Evolutionary conservation across 30 jellyfish, hydroid and myxozoan genomes (phyloP).

Genomic region (Pelagia noctiluca): DNA sequence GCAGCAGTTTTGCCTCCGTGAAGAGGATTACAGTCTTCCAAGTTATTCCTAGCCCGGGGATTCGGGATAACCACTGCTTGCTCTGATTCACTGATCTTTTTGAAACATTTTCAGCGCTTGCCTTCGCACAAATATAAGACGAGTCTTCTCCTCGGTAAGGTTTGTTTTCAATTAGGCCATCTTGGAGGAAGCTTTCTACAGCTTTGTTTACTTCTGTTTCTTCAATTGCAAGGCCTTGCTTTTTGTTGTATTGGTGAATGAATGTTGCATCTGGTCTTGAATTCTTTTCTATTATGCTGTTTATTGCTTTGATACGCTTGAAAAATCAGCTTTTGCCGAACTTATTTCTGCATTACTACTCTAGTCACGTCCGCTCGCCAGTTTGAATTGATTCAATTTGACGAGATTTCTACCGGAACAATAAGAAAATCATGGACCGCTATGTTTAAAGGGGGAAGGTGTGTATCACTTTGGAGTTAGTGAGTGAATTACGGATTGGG

Average conservation of each 20-base stretch:
- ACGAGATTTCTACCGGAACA: too few relatives aligned
- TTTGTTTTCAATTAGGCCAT: conserved; percentile 44
- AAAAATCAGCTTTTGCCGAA: conserved; percentile 29
- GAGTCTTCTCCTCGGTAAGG: conserved; percentile 46
- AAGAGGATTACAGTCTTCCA: conserved; percentile 3
- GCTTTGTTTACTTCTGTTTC: conserved; percentile 39
- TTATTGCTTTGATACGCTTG: conserved; percentile 56
- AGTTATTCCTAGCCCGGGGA: conserved; percentile 22
- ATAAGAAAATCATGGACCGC: too few relatives aligned
- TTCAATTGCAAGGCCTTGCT: conserved; percentile 54
- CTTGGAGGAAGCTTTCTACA: conserved; percentile 25
- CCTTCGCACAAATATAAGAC: conserved; percentile 38
- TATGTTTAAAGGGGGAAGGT: too few relatives aligned
- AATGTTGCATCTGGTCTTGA: conserved; percentile 45
- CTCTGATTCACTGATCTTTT: conserved; percentile 38
- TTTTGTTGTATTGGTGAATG: conserved; percentile 37
- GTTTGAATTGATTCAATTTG: too few relatives aligned
- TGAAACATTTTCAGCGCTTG: conserved; percentile 26
- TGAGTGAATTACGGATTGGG: too few relatives aligned
- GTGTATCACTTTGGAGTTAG: too few relatives aligned
- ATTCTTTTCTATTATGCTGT: conserved; percentile 4
- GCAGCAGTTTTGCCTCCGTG: conserved; percentile 26
- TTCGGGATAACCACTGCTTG: conserved; percentile 36
- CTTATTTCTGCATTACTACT: conserved; percentile 48
- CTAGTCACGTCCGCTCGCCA: conserved; percentile 44